Base-by-base conservation (phyloP, 2,797 vertebrate species). In the Poeciliopsis paucimaculata region DNA sequence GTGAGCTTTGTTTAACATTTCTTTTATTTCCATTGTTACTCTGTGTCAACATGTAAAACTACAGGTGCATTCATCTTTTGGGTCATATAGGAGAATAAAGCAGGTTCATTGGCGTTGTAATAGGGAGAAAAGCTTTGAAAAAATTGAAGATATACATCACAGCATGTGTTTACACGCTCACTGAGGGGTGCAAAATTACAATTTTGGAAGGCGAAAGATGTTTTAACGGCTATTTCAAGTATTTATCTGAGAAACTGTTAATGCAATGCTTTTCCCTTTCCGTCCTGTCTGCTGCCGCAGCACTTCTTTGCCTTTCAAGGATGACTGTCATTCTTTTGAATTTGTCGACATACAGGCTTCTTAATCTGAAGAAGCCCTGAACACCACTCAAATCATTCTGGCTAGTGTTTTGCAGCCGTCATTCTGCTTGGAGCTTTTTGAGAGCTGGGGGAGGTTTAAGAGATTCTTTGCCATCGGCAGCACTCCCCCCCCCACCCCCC, bases 331-430 rank as follows among this genome's bases (percentile, higher is more conserved):
- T 75, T 88, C 83, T 74, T 81, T 80, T 31, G 74, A 80, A 81
- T 83, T 55, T 74, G 68, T 75, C 71, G 77, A 84, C 77, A 80
- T 51, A 47, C 71, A 80, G 64, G 77, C 83, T 68, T 73, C 55
- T 78, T 87, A 85, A 88, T 90, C 82, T 85, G 75, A 83, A 76
- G 73, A 60, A 83, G 55, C 83, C 75, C 82, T 53, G 78, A 89
- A 90, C 75, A 78, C 78, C 76, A 34, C 81, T 87, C 79, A 76
- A 73, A 88, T 90, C 75, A 41, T 73, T 82, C 77, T 82, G 74
- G 75, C 72, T 79, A 66, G 70, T 80, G 77, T 85, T 89, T 84
- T 84, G 85, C 83, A 82, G 90, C 77, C 43, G 75, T 85, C 80
- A 77, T 79, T 92, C 75, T 89, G 76, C 74, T 84, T 41, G 39